phyloP scores from a whole-genome alignment of 2,113 vertebrate genomes.

The Crotalus tigris region DNA sequence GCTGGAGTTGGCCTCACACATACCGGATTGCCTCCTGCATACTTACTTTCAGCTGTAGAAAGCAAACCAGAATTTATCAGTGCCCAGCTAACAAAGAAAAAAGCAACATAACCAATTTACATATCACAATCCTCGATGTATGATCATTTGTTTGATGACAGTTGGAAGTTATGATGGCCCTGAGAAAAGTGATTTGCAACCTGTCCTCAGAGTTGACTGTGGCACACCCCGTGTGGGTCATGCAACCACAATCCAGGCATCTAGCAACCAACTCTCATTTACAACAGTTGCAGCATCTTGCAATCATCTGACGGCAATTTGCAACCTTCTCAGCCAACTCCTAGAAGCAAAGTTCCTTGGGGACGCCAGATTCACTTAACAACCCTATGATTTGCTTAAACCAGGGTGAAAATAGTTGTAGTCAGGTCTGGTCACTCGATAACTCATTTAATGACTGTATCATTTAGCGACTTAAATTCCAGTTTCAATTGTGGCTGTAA shows the following conservation, averaged over 20 bases:
- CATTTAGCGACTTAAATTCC: not conserved
- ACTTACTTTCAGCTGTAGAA: slow-evolving; percentile 75
- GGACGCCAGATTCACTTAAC: not conserved
- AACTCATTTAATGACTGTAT: not conserved
- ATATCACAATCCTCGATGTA: not conserved
- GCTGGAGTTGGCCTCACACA: slow-evolving; percentile 81
- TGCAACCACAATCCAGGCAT: not conserved
- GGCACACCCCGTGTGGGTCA: not conserved
- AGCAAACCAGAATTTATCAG: not conserved
- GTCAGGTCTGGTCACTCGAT: not conserved
- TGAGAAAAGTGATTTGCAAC: not conserved
- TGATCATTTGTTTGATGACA: not conserved
- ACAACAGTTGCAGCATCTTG: not conserved
- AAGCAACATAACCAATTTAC: not conserved
- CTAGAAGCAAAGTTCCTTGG: not conserved
- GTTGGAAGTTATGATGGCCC: not conserved
- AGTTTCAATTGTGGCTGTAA: not conserved
- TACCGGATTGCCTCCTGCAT: slow-evolving; percentile 80
- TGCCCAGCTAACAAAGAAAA: not conserved
- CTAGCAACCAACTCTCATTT: not conserved
- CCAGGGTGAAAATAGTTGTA: not conserved
- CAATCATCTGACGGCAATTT: not conserved
- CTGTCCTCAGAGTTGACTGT: not conserved
- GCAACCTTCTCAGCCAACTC: not conserved
- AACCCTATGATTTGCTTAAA: too few relatives aligned